Evolutionary conservation across 1,140 invertebrate genomes (phyloP).

Genomic region (Anagrus nilaparvatae): DNA sequence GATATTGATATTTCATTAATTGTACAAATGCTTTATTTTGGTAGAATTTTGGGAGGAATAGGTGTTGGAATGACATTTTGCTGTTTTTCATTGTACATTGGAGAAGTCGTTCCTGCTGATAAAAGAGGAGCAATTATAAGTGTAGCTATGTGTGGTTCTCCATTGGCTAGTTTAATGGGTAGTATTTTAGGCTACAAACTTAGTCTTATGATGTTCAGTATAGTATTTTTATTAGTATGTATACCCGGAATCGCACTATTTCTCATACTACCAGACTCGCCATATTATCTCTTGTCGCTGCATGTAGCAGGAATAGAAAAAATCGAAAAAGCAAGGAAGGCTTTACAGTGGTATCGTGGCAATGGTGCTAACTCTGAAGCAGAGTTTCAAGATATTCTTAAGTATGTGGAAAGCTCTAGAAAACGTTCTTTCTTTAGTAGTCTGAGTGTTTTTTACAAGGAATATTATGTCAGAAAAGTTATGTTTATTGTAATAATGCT

Average conservation of each 20-base stretch:
- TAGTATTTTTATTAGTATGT: slow-evolving; percentile 38
- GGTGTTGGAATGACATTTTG: slow-evolving; percentile 54
- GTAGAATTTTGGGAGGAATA: slow-evolving; percentile 47
- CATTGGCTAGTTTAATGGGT: neutral
- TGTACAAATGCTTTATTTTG: too few species aligned
- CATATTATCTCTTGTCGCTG: slow-evolving; percentile 54
- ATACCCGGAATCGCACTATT: too few species aligned
- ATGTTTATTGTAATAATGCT: slow-evolving; percentile 52
- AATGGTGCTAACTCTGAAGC: neutral
- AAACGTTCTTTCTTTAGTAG: too few species aligned
- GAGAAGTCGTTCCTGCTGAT: neutral
- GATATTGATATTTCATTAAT: too few species aligned
- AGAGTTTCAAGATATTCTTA: too few species aligned
- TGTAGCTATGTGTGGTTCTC: neutral
- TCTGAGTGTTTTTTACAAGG: too few species aligned
- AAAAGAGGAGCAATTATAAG: slow-evolving; percentile 3
- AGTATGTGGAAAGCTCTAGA: too few species aligned
- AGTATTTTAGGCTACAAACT: slow-evolving; percentile 40
- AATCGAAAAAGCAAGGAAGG: slow-evolving; percentile 47
- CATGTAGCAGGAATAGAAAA: slow-evolving; percentile 43
- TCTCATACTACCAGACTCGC: slow-evolving; percentile 60
- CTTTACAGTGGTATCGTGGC: slow-evolving; percentile 19
- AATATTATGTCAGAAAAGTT: slow-evolving; percentile 48
- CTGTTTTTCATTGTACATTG: slow-evolving; percentile 29
- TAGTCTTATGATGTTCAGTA: slow-evolving; percentile 50